Conservation (phyloP, 1,140 invertebrate species). For the Drosophila parvula region DNA sequence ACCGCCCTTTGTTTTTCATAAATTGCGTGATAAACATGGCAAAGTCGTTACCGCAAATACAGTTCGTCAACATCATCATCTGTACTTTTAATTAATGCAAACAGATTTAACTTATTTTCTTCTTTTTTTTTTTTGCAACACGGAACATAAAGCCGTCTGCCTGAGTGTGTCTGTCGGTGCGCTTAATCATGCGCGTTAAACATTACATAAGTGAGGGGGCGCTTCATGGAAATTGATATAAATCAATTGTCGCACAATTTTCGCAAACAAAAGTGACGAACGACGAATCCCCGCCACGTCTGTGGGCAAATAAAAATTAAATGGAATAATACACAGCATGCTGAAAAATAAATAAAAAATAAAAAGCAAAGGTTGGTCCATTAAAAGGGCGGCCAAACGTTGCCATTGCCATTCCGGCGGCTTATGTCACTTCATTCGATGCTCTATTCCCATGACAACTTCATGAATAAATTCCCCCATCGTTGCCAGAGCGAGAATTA, state of each 20-base stretch:
- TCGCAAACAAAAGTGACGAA: slow-evolving; percentile 41
- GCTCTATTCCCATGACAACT: slow-evolving; percentile 50
- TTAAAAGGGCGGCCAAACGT: slow-evolving; percentile 6
- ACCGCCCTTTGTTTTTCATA: slow-evolving; percentile 49
- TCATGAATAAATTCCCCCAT: slow-evolving; percentile 30
- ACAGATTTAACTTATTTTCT: slow-evolving; percentile 72
- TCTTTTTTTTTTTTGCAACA: slow-evolving; percentile 48
- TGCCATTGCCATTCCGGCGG: slow-evolving; percentile 3
- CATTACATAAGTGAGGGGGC: slow-evolving; percentile 72
- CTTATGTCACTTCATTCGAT: slow-evolving; percentile 54
- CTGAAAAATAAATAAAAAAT: slow-evolving; percentile 1
- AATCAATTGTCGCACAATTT: slow-evolving; percentile 65
- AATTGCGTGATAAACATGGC: slow-evolving; percentile 69
- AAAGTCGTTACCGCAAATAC: slow-evolving; percentile 77
- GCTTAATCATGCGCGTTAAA: slow-evolving; percentile 48
- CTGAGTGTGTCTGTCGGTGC: slow-evolving; percentile 1
- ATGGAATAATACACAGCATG: slow-evolving; percentile 42
- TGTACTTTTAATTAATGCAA: slow-evolving; percentile 79
- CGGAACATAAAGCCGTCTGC: not conserved
- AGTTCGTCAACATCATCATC: slow-evolving; percentile 49
- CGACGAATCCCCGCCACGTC: slow-evolving; percentile 8
- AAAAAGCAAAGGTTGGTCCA: not conserved
- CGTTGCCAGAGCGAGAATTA: slow-evolving; percentile 30
- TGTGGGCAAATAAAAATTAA: slow-evolving; percentile 74
- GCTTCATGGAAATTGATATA: slow-evolving; percentile 78